Evolutionary conservation across 2,113 vertebrate species (phyloP), one percentile per base, ranked within the genome.

Genomic region (Eonycteris spelaea): DNA sequence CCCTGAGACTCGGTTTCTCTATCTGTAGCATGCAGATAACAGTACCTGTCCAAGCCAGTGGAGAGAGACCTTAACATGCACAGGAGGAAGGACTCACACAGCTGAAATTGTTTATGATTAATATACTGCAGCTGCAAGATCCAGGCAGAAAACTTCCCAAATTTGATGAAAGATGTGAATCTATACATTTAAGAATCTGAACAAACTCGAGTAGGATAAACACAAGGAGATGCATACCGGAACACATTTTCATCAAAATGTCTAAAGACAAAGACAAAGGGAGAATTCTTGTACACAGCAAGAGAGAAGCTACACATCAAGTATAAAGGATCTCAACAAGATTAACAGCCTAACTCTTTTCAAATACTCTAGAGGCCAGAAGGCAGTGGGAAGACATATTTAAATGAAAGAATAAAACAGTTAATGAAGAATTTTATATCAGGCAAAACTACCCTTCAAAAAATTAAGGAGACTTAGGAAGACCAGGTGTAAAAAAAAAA

Each of bases 21-120:
- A 6, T 0, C 24, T 22, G 68, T 1, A 79, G 63, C 55, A 33
- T 55, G 15, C 22, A 48, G 59, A 33, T 7, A 8, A 61, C 18
- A 38, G 63, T 24, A 53, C 61, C 91, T 28, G 65, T 26, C 74
- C n/a, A 43, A 33, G 12, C n/a, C n/a, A 15, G 0, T 1, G 19
- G 24, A 15, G n/a, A 80, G 18, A 71, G 48, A 63, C 61, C 70
- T 21, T 4, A 38, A 43, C n/a, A 7, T 9, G 1, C 4, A 24
- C 0, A 0, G 15, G 16, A 26, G 48, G n/a, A 7, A n/a, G 33
- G 63, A 24, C 18, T 45, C 6, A 22, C 16, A 10, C 33, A 10
- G 10, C 51, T n/a, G 14, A 45, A 33, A 38, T 0, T 15, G 61
- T 12, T 55, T 70, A 70, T 51, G 38, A 71, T 45, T 4, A 57